Evolutionary conservation across 1,140 invertebrate species (phyloP).

Genomic region (Acromyrmex heyeri): DNA sequence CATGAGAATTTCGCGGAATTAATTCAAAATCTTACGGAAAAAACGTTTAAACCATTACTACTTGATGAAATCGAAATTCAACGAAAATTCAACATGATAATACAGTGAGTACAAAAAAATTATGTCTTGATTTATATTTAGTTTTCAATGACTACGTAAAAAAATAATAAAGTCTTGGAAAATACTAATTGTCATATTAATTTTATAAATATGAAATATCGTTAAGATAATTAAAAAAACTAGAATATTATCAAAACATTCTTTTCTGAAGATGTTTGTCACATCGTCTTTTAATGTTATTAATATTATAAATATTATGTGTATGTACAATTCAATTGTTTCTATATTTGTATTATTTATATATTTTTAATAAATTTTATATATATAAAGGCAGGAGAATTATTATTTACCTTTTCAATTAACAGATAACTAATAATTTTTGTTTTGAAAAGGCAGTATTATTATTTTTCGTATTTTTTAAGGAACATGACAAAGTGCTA

Average conservation of each 20-base stretch:
- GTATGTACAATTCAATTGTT: not conserved
- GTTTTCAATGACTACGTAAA: not conserved
- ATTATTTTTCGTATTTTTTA: not conserved
- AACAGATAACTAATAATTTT: not conserved
- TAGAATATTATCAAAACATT: not conserved
- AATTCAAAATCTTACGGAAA: not conserved
- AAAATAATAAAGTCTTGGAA: not conserved
- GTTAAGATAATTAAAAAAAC: too few relatives aligned
- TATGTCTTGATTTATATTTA: not conserved
- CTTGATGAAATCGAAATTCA: conserved; percentile 62
- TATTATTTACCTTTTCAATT: not conserved
- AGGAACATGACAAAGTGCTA: conserved; percentile 44
- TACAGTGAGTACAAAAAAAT: conserved; percentile 53
- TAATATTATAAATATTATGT: not conserved
- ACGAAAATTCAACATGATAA: conserved; percentile 51
- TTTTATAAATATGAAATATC: not conserved
- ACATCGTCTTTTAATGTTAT: not conserved
- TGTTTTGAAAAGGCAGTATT: not conserved
- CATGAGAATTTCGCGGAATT: not conserved
- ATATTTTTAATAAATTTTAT: not conserved
- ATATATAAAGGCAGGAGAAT: not conserved
- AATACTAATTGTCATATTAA: not conserved
- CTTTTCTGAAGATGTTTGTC: too few relatives aligned
- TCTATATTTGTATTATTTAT: not conserved
- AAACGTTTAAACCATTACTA: conserved; percentile 41